These are phyloP conservation scores for Malaclemys terrapin DNA, from an alignment of 2,113 vertebrate genomes.

Conservation along the genomic window DNA sequence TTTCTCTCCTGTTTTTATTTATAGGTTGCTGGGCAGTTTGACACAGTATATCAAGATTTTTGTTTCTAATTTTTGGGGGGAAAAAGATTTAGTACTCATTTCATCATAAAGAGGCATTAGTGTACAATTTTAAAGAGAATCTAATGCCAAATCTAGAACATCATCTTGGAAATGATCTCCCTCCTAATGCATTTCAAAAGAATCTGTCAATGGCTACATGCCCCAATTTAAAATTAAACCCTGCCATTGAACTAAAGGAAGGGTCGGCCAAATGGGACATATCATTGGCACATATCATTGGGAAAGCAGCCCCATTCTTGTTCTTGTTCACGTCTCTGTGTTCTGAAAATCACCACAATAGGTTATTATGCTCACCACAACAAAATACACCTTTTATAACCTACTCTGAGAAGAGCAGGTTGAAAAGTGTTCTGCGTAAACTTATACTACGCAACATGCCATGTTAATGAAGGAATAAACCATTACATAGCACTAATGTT, in stretches of 20 bases:
- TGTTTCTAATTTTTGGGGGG: conserved; percentile 61
- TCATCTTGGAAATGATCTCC: conserved; percentile 60
- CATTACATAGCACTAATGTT: not conserved
- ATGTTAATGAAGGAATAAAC: not conserved
- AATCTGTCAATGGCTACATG: conserved; percentile 65
- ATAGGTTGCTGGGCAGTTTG: conserved; percentile 49
- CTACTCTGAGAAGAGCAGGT: not conserved
- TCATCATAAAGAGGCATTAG: conserved; percentile 58
- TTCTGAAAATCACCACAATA: conserved; percentile 17
- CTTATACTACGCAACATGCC: not conserved
- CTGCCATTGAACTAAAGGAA: conserved; percentile 40
- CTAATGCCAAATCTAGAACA: conserved; percentile 49
- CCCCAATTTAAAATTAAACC: conserved; percentile 58
- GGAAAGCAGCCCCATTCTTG: conserved; percentile 21
- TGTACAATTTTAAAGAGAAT: conserved; percentile 53
- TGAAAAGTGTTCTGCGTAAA: conserved; percentile 6
- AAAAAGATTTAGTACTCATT: conserved; percentile 42
- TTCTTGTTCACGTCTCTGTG: conserved; percentile 22
- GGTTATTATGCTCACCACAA: not conserved
- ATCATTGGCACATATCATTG: not conserved
- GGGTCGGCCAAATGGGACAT: conserved; percentile 68
- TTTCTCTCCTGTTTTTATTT: conserved; percentile 72
- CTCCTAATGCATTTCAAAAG: conserved; percentile 65
- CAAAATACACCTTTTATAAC: conserved; percentile 17
- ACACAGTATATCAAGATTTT: conserved; percentile 43